These are phyloP conservation scores for Lordiphosa clarofinis DNA, from an alignment of 1,140 invertebrate genomes.

Conservation along the genomic window DNA sequence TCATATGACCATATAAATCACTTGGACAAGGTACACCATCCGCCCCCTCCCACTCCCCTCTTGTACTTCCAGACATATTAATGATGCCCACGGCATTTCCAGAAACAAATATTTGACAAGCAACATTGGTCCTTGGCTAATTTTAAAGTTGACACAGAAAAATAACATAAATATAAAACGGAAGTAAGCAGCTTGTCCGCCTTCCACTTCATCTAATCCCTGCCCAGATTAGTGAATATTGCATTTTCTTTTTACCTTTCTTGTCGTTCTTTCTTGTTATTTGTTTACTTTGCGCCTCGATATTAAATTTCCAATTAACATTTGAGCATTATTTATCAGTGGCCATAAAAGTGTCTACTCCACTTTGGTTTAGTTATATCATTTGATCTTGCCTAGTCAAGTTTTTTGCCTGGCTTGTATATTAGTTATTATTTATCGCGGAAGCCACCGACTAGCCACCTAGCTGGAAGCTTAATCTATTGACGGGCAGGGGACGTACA, in stretches of 20 bases:
- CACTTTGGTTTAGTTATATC: conserved; percentile 43
- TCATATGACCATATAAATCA: conserved; percentile 54
- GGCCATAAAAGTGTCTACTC: conserved; percentile 65
- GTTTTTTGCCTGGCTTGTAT: conserved; percentile 29
- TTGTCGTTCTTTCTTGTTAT: not conserved
- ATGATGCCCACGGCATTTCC: no score
- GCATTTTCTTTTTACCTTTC: conserved; percentile 14
- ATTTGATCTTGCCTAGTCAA: conserved; percentile 45
- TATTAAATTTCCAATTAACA: conserved; percentile 78
- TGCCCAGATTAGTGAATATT: conserved; percentile 31
- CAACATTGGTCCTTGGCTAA: conserved; percentile 32
- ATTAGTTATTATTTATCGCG: conserved; percentile 71
- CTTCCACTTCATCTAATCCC: not conserved
- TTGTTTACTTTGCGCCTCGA: conserved; percentile 14
- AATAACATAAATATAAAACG: conserved; percentile 1
- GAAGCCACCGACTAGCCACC: not conserved
- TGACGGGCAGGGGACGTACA: conserved; percentile 12
- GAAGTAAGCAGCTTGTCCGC: conserved; percentile 29
- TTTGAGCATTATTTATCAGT: conserved; percentile 73
- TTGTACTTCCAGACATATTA: conserved; percentile 22
- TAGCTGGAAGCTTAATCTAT: conserved; percentile 43
- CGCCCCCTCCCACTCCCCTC: not conserved
- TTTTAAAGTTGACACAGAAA: conserved; percentile 30
- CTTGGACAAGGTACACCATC: conserved; percentile 37
- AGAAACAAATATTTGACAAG: conserved; percentile 33